Conservation (phyloP, 2,797 vertebrate species). For the Prionace glauca region DNA sequence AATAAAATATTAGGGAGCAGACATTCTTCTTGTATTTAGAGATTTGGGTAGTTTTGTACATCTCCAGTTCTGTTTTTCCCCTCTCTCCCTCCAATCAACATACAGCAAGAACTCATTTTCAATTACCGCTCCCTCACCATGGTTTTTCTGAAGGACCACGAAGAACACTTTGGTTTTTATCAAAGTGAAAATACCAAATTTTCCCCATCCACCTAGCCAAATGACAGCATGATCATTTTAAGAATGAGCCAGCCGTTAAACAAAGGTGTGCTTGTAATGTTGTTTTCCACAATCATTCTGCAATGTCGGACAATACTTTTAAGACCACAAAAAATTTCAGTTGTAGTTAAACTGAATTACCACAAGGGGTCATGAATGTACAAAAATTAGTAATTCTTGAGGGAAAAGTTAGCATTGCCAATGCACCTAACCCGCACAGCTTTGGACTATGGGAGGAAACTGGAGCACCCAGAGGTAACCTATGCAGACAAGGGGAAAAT, state of each 20-base stretch:
- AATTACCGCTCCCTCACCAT: background rate
- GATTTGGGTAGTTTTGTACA: background rate
- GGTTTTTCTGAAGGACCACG: background rate
- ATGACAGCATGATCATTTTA: background rate
- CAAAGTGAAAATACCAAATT: background rate
- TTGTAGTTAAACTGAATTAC: conserved; percentile 16
- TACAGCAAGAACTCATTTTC: background rate
- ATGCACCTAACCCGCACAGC: no score
- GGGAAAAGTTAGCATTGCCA: no score
- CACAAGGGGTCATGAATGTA: conserved; percentile 24
- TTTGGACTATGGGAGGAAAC: no score
- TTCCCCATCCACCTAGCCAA: background rate
- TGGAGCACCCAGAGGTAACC: no score
- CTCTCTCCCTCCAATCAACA: background rate
- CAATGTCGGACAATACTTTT: background rate
- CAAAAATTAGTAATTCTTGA: background rate
- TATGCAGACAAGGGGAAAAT: no score
- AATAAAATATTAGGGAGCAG: background rate
- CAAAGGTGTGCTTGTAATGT: background rate
- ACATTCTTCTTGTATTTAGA: background rate
- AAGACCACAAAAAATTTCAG: background rate
- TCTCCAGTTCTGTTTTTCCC: background rate
- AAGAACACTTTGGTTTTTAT: background rate
- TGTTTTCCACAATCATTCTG: background rate
- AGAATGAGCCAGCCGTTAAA: background rate